Evolutionary conservation across 2,888 invertebrate species (phyloP).

Genomic region (Bombylius discolor): DNA sequence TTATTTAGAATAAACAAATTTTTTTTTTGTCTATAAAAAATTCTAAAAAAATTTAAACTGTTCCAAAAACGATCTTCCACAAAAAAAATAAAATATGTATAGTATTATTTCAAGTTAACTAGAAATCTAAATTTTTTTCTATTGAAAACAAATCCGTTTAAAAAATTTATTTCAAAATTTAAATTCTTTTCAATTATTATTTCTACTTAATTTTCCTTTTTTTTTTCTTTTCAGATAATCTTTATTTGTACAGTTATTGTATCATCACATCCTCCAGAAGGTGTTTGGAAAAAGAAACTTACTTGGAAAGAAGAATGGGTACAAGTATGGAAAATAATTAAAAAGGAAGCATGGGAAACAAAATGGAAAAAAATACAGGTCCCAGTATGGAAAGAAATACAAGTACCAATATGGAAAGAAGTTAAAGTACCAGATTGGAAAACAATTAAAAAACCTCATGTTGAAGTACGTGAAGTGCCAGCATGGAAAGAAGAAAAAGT

Average conservation of each 20-base stretch:
- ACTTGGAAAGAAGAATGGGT: slow-evolving; percentile 72
- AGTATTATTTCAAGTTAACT: no score
- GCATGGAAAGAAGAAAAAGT: slow-evolving; percentile 60
- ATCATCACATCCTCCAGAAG: slow-evolving; percentile 42
- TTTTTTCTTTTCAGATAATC: slow-evolving; percentile 22
- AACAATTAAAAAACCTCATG: slow-evolving; percentile 40
- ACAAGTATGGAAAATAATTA: slow-evolving; percentile 56
- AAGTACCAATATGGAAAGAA: slow-evolving; percentile 65
- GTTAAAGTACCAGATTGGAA: slow-evolving; percentile 62
- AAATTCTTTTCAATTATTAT: no score
- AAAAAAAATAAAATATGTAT: no score
- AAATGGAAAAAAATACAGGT: slow-evolving; percentile 64
- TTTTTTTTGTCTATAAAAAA: no score
- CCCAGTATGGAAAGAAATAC: slow-evolving; percentile 64
- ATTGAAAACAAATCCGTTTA: no score
- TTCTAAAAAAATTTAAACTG: no score
- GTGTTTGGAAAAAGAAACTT: slow-evolving; percentile 70
- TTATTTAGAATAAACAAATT: no score
- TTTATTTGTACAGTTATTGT: slow-evolving; percentile 31
- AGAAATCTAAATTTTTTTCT: no score
- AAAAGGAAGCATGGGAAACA: slow-evolving; percentile 59
- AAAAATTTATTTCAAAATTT: no score
- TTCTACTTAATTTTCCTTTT: no score
- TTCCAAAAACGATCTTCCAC: no score
- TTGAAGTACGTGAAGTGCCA: slow-evolving; percentile 61